Conservation (phyloP, 2,113 vertebrate species). For the Callorhinus ursinus region DNA sequence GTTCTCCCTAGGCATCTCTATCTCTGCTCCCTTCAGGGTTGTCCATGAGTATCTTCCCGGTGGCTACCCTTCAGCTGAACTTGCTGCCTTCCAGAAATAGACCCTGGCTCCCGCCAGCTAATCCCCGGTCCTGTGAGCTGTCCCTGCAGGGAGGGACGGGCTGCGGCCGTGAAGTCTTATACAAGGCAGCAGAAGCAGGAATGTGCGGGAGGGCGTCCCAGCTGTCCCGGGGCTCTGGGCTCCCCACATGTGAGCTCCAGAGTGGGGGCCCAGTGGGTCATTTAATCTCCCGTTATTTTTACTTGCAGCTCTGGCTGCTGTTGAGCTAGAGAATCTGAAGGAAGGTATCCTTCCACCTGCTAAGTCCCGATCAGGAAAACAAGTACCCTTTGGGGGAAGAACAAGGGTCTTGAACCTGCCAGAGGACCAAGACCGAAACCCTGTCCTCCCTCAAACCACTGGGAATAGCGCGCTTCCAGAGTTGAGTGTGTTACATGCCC, state of each 20-base stretch:
- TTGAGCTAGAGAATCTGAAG: constrained; percentile 21
- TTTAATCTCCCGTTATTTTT: constrained; percentile 64
- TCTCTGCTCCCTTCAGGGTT: background rate
- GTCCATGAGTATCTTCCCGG: background rate
- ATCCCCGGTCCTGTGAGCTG: constrained; percentile 29
- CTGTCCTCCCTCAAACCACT: background rate
- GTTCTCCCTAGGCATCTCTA: background rate
- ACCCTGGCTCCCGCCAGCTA: background rate
- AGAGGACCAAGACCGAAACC: constrained; percentile 19
- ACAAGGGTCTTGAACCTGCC: background rate
- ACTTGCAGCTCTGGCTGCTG: background rate
- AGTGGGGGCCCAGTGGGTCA: background rate
- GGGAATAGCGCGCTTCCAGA: background rate
- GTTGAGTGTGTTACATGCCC: background rate
- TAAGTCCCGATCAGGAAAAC: background rate
- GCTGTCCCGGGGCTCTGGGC: background rate
- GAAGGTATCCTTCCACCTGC: background rate
- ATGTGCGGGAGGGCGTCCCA: background rate
- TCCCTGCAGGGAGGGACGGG: background rate
- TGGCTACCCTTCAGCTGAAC: constrained; percentile 54
- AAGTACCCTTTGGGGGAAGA: background rate
- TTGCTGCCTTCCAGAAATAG: constrained; percentile 76
- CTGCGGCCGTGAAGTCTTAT: background rate
- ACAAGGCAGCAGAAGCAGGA: background rate
- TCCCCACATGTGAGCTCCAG: background rate